phyloP scores from a whole-genome alignment of 2,797 vertebrate species.

The Pygocentrus nattereri region DNA sequence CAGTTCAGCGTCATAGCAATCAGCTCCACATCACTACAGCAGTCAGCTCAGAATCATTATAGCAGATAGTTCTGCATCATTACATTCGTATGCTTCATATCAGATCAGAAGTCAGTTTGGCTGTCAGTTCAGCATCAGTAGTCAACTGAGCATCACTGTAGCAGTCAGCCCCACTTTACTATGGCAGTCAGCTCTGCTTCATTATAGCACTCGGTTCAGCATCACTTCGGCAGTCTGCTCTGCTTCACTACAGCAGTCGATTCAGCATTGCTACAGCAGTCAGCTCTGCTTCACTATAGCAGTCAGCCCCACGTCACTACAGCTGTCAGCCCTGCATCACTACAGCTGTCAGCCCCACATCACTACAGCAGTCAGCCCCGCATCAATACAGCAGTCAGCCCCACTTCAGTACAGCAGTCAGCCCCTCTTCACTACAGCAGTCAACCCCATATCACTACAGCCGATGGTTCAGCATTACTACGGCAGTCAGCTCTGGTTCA shows the following conservation, averaged over 20 bases:
- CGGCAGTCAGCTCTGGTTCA: not conserved
- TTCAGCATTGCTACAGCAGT: no score
- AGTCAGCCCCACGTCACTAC: no score
- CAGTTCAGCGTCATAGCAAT: conserved; percentile 90
- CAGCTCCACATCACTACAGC: conserved; percentile 61
- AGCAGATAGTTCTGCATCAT: not conserved
- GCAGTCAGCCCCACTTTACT: not conserved
- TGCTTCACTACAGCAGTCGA: conserved; percentile 87
- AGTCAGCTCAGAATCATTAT: not conserved
- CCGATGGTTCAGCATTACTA: not conserved
- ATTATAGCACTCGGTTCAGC: not conserved
- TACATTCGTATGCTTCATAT: no score
- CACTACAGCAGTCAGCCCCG: no score
- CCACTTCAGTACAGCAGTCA: no score
- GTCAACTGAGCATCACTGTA: not conserved
- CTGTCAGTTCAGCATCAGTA: not conserved
- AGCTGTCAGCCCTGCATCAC: no score
- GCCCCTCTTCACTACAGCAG: not conserved
- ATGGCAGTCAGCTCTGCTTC: no score
- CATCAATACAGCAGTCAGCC: no score
- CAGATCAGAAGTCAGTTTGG: not conserved
- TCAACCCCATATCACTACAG: not conserved
- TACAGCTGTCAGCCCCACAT: not conserved
- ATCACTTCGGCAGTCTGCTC: no score
- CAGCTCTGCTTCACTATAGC: no score